Evolutionary conservation across 2,797 vertebrate genomes (phyloP).

Genomic region (Chiloscyllium punctatum): DNA sequence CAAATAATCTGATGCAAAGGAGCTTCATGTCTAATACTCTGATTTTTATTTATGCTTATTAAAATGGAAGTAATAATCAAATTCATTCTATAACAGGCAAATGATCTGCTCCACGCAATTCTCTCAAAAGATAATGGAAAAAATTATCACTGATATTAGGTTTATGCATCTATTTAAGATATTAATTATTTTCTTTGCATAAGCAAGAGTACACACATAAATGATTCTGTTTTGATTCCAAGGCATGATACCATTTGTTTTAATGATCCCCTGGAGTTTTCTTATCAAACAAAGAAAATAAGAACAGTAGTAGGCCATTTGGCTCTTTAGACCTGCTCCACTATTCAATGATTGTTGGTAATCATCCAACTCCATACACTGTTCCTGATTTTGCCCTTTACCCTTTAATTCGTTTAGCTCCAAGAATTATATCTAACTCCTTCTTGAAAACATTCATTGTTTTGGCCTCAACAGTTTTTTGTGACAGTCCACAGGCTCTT

Average conservation of each 20-base stretch:
- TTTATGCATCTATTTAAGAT: background rate
- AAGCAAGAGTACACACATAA: background rate
- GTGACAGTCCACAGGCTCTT: too few relatives aligned
- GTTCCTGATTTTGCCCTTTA: too few relatives aligned
- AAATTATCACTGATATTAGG: background rate
- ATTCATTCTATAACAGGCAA: background rate
- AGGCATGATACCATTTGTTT: background rate
- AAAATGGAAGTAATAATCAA: background rate
- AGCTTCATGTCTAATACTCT: background rate
- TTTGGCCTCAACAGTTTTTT: too few relatives aligned
- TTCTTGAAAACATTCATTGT: too few relatives aligned
- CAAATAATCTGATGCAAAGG: background rate
- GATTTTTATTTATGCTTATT: background rate
- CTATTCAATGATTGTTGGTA: too few relatives aligned
- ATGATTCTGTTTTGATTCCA: background rate
- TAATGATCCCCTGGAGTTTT: background rate
- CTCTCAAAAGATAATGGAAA: background rate
- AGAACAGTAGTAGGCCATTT: too few relatives aligned
- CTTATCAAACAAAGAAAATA: background rate
- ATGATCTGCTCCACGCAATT: background rate
- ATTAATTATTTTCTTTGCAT: background rate
- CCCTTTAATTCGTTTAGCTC: too few relatives aligned
- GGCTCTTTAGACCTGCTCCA: too few relatives aligned
- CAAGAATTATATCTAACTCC: too few relatives aligned
- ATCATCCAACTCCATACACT: too few relatives aligned